A percentile compares a stretch with the other conserved stretches of the same genome.
phyloP scores from a whole-genome alignment of 2,888 invertebrate genomes.

The Clivina fossor region DNA sequence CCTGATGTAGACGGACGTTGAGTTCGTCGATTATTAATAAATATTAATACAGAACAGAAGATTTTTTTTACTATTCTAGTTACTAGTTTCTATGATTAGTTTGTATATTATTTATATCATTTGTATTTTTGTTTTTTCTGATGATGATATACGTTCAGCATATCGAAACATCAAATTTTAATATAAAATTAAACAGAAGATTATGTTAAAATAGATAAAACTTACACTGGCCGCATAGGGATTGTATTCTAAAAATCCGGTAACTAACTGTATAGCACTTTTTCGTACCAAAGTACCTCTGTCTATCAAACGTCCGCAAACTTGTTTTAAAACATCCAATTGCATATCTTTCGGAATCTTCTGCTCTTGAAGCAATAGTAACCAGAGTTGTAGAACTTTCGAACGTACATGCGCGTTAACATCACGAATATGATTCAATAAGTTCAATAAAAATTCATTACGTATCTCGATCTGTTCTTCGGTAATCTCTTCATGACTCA shows the following conservation, averaged over 20 bases:
- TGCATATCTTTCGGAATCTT: conserved; percentile 76
- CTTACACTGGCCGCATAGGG: conserved; percentile 78
- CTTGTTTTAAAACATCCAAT: conserved; percentile 65
- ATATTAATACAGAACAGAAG: too few relatives aligned
- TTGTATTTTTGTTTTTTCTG: too few relatives aligned
- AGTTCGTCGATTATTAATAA: too few relatives aligned
- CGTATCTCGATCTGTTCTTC: conserved; percentile 68
- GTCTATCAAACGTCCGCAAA: conserved; percentile 75
- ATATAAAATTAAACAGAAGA: too few relatives aligned
- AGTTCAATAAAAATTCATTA: conserved; percentile 76
- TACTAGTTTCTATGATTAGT: too few relatives aligned
- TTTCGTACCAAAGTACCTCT: conserved; percentile 84
- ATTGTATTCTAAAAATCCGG: conserved; percentile 80
- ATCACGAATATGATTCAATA: conserved; percentile 84
- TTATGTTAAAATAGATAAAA: too few relatives aligned
- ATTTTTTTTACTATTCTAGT: too few relatives aligned
- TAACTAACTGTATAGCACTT: conserved; percentile 75
- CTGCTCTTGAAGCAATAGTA: conserved; percentile 73
- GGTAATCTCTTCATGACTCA: conserved; percentile 72
- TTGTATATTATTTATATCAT: too few relatives aligned
- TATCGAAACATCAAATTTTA: too few relatives aligned
- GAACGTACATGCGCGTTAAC: conserved; percentile 82
- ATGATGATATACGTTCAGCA: too few relatives aligned
- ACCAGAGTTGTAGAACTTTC: conserved; percentile 83
- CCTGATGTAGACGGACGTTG: too few relatives aligned